Evolutionary conservation across 2,113 vertebrate genomes (phyloP), one percentile per base, ranked within the genome.

Genomic region (Thunnus maccoyii): DNA sequence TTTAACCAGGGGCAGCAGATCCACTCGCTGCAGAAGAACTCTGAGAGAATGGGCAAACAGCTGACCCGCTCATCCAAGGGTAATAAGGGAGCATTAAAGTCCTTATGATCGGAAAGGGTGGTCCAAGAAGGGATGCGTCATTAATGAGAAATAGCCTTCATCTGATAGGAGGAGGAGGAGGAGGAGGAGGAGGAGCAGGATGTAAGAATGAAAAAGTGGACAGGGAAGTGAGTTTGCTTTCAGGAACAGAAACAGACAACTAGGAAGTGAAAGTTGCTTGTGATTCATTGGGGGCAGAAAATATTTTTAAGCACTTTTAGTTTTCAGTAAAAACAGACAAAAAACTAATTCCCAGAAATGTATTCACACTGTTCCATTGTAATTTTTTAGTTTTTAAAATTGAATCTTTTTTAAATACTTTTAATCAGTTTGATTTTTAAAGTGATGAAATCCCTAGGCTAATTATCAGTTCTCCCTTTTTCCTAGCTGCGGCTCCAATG

Each of bases 1-100:
- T 95, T 96, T 71, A 88, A 93, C 85, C 98, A 99, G 78, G 95
- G 86, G 3, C 85, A 89, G 80, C 94, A 96, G 91, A 96, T 99
- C 89, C 86, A 87, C 82, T 85, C 90, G 6, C 94, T 99, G 80
- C 94, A 96, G 44, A 93, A 82, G 83, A 95, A 87, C 56, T 88
- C 95, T 0, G 94, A 95, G 70, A 92, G 44, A 8, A 84, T 99
- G 89, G 90, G 94, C 85, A 94, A 95, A 79, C 93, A 97, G 80
- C 46, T 97, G 86, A 88, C 80, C 50, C 95, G 91, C 48, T 90
- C 94, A 0, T 51, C 90, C 57, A 62, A 78, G 12, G 56, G 97
- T 98, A 74, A 88, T 95, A 25, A 41, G 15, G 1, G 18, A 5
- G 16, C 15, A 17, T 36, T 46, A 9, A n/a, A 46, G 47, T 69